Evolutionary conservation across 2,888 invertebrate genomes (phyloP).

Genomic region (Melanostoma mellinum): DNA sequence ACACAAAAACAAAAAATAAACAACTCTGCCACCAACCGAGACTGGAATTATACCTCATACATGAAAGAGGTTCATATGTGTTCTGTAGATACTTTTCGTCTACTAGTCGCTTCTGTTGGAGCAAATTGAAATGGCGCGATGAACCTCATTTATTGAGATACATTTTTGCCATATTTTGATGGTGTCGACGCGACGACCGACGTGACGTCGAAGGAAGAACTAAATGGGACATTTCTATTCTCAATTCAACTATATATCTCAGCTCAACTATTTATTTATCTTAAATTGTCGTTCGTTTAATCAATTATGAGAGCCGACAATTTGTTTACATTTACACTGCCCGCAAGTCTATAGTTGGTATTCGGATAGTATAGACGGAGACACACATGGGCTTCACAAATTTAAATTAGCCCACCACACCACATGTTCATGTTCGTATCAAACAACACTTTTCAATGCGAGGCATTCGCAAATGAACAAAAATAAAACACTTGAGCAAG

Average conservation of each 20-base stretch:
- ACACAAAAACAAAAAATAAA: conserved; percentile 41
- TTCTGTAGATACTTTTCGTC: not conserved
- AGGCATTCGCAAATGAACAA: conserved; percentile 13
- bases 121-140: conserved; percentile 2
- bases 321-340: conserved; percentile 58
- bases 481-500: conserved; percentile 21
- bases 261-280: conserved; percentile 58
- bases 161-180: conserved; percentile 25
- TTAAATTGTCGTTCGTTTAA: conserved; percentile 64
- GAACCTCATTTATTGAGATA: conserved; percentile 15
- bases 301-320: conserved; percentile 60
- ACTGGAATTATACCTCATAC: conserved; percentile 17
- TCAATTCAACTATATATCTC: conserved; percentile 19
- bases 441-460: conserved; percentile 19
- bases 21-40: conserved; percentile 41
- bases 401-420: conserved; percentile 59
- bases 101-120: too few relatives aligned
- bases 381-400: conserved; percentile 10
- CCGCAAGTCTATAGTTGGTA: not conserved
- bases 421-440: conserved; percentile 33
- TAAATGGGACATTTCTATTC: conserved; percentile 37
- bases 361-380: too few relatives aligned
- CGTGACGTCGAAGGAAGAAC: not conserved
- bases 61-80: not conserved
- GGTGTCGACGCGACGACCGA: not conserved